Conservation (phyloP, 2,888 invertebrate species). For the Bedellia somnulentella region DNA sequence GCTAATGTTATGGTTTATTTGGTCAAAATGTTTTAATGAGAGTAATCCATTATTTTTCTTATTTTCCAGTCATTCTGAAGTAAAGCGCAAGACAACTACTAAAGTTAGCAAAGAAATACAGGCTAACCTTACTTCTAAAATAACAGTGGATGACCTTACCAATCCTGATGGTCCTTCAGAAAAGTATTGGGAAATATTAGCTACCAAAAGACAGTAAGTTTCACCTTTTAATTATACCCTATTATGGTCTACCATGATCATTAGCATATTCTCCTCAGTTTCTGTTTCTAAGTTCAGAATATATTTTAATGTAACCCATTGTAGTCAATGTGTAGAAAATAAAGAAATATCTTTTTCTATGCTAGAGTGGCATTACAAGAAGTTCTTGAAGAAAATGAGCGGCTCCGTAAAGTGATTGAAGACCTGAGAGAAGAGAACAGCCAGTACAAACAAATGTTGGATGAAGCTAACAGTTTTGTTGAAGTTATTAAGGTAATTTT, state of each 20-base stretch:
- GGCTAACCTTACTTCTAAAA: constrained; percentile 54
- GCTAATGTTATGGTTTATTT: neutral
- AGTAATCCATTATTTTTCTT: constrained; percentile 2
- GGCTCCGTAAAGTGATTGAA: constrained; percentile 46
- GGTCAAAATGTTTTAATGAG: neutral
- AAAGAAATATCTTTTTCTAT: too few species aligned
- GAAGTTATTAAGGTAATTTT: constrained; percentile 78
- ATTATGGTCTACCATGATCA: neutral
- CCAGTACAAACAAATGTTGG: constrained; percentile 70
- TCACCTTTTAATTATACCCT: constrained; percentile 1
- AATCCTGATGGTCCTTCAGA: constrained; percentile 69
- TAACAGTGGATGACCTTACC: constrained; percentile 71
- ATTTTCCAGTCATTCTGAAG: constrained; percentile 34
- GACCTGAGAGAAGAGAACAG: constrained; percentile 66
- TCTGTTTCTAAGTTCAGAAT: too few species aligned
- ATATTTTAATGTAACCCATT: too few species aligned
- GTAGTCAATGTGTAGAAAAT: too few species aligned
- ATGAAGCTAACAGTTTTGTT: constrained; percentile 73
- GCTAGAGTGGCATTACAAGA: constrained; percentile 67
- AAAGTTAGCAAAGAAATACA: constrained; percentile 68
- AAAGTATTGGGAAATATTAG: constrained; percentile 75
- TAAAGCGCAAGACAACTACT: constrained; percentile 44
- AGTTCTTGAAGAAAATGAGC: constrained; percentile 72
- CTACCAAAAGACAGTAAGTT: constrained; percentile 68
- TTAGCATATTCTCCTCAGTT: too few species aligned